Evolutionary conservation across 2,888 invertebrate genomes (phyloP).

Genomic region (Cheilosia scutellata): DNA sequence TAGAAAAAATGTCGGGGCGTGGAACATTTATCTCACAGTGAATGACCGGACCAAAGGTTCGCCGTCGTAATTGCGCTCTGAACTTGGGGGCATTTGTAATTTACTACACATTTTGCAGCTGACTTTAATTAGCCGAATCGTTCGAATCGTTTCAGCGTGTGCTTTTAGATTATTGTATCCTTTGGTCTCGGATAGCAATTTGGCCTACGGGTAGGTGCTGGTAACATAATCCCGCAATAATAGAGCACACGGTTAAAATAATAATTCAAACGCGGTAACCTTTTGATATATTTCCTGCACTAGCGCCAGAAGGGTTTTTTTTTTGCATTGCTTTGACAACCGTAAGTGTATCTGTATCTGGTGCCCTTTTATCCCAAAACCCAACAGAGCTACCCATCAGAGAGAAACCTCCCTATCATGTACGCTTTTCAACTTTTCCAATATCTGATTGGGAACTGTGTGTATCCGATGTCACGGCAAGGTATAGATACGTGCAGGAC

Average conservation of each 20-base stretch:
- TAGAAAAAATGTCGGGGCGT: constrained; percentile 59
- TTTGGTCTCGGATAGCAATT: constrained; percentile 3
- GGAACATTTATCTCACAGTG: constrained; percentile 58
- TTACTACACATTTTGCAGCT: constrained; percentile 49
- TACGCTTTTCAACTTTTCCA: constrained; percentile 36
- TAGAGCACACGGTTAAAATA: constrained; percentile 5
- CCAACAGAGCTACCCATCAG: neutral
- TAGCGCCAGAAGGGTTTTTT: neutral
- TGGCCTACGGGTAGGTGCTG: neutral
- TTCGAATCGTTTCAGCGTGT: constrained; percentile 6
- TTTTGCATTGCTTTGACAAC: constrained; percentile 30
- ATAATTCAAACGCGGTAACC: constrained; percentile 25
- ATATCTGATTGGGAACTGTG: constrained; percentile 56
- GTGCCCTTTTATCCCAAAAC: neutral
- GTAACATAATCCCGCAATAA: neutral
- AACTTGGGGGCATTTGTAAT: constrained; percentile 46
- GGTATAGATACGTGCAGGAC: constrained; percentile 37
- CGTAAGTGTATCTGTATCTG: constrained; percentile 19
- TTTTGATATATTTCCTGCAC: constrained; percentile 10
- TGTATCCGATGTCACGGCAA: constrained; percentile 39
- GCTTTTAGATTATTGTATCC: constrained; percentile 13
- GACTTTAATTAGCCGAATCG: constrained; percentile 58
- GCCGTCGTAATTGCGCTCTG: constrained; percentile 36
- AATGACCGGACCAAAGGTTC: constrained; percentile 32
- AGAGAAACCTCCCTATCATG: neutral